Conservation (phyloP, 1,140 invertebrate genomes). For the Oreohelix idahoensis region DNA sequence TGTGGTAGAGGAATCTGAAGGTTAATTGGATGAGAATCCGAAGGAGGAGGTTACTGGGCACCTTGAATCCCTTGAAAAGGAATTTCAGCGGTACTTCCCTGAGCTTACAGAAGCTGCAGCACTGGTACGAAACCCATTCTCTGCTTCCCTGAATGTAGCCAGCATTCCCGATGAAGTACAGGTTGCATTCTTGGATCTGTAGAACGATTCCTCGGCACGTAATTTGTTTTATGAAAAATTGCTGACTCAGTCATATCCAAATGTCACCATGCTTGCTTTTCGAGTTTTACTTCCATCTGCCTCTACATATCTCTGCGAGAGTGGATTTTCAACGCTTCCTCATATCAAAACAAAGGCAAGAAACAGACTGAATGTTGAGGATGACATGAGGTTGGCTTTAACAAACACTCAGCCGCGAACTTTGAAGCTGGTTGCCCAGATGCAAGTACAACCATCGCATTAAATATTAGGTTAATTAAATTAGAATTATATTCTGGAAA, state of each 20-base stretch:
- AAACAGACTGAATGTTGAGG: no score
- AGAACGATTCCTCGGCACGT: background rate
- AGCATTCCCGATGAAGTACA: background rate
- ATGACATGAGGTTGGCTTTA: no score
- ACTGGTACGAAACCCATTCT: background rate
- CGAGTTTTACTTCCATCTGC: no score
- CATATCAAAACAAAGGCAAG: no score
- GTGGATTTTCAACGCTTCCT: no score
- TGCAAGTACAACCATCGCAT: no score
- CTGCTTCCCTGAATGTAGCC: background rate
- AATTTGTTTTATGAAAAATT: background rate
- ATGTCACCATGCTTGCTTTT: no score
- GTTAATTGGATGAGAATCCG: background rate
- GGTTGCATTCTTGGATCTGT: background rate
- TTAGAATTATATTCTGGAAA: no score
- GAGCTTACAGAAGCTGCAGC: background rate
- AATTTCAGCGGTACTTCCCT: background rate
- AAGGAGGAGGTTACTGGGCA: background rate
- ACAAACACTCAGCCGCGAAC: no score
- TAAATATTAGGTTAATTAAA: no score
- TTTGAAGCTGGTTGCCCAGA: no score
- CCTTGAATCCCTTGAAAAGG: background rate
- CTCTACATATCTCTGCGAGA: no score
- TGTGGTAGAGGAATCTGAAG: conserved; percentile 7
- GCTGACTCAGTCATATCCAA: background rate